Percentiles rank a stretch among this genome's conserved stretches.
phyloP scores from a whole-genome alignment of 2,113 vertebrate genomes.

The Erythrocebus patas region DNA sequence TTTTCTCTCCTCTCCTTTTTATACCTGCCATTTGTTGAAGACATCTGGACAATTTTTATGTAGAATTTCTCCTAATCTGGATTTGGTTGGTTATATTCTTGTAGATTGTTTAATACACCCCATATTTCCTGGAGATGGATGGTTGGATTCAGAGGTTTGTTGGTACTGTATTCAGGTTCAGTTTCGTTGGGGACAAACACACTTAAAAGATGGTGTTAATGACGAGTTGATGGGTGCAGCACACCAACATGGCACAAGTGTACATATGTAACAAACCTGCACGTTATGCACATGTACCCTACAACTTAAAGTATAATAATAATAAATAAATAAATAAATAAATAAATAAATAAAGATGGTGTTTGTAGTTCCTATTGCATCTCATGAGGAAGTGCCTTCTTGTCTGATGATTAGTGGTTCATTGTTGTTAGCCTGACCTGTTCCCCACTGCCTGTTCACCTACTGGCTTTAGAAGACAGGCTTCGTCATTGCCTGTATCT shows the following conservation, averaged over 20 bases:
- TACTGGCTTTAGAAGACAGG: not conserved
- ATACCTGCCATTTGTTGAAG: not conserved
- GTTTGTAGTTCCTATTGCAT: not conserved
- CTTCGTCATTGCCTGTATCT: not conserved
- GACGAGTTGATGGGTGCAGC: too few species aligned
- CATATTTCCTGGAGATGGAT: not conserved
- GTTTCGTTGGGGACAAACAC: not conserved
- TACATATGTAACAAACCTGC: too few species aligned
- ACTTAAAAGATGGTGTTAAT: not conserved
- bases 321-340: too few species aligned
- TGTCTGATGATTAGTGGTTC: not conserved
- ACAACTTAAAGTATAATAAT: too few species aligned
- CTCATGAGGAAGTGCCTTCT: not conserved
- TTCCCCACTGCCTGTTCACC: not conserved
- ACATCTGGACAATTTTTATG: not conserved
- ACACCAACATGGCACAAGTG: too few species aligned
- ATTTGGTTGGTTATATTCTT: not conserved
- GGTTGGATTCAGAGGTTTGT: not conserved
- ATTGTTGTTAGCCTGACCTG: not conserved
- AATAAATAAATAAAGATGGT: too few species aligned
- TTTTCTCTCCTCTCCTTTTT: not conserved
- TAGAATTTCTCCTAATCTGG: not conserved
- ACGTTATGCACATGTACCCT: too few species aligned
- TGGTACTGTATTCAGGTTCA: not conserved
- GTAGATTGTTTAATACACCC: not conserved